Conservation (phyloP, 2,113 vertebrate genomes). For the Urocolius indicus region DNA sequence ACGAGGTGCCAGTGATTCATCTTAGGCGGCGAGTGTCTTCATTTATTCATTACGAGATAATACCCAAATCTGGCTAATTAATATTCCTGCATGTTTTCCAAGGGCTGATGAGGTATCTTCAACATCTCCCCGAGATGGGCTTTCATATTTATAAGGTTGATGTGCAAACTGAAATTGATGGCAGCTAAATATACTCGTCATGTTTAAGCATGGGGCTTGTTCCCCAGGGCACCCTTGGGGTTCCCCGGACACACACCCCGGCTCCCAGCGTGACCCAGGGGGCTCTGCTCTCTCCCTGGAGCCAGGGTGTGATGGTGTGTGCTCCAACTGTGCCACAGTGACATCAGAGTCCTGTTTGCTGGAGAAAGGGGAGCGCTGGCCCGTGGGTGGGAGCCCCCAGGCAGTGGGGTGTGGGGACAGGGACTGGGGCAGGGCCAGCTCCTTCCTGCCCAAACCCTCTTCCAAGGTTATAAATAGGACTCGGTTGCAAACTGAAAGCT, state of each 20-base stretch:
- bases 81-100: constrained; percentile 70
- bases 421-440: not conserved
- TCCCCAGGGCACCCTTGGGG: not conserved
- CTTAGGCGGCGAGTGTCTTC: constrained; percentile 13
- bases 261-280: rapidly evolving
- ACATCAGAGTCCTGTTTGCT: not conserved
- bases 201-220: constrained; percentile 36
- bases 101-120: constrained; percentile 60
- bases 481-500: constrained; percentile 1
- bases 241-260: rapidly evolving
- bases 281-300: rapidly evolving
- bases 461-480: constrained; percentile 52
- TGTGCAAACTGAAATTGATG: constrained; percentile 36
- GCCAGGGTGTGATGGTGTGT: not conserved
- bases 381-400: rapidly evolving
- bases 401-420: rapidly evolving
- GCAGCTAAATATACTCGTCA: constrained; percentile 51
- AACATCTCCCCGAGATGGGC: constrained; percentile 26
- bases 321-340: not conserved
- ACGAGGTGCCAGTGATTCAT: not conserved
- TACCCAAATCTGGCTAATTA: constrained; percentile 69
- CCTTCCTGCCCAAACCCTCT: not conserved
- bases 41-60: constrained; percentile 62
- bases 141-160: constrained; percentile 71
- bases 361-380: not conserved